Evolutionary conservation across 2,797 vertebrate genomes (phyloP).

Genomic region (Microctenopoma lineatum): DNA sequence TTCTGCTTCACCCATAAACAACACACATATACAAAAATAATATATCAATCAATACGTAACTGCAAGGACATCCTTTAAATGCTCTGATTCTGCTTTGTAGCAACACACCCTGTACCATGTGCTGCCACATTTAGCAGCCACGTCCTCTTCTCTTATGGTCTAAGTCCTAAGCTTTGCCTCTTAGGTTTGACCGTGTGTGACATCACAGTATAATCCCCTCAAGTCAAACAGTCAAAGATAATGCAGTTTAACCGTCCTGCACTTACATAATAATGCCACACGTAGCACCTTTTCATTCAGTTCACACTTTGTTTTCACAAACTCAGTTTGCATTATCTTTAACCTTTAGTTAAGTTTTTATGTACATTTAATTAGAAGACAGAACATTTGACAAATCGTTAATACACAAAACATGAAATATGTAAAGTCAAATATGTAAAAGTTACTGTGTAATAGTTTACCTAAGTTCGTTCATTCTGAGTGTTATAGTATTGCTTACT

Average conservation of each 20-base stretch:
- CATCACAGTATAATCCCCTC: conserved; percentile 76
- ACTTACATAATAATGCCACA: conserved; percentile 33
- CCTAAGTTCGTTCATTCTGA: background rate
- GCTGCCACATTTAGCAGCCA: conserved; percentile 70
- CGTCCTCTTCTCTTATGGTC: conserved; percentile 44
- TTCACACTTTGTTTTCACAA: background rate
- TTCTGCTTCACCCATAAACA: conserved; percentile 45
- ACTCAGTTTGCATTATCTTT: background rate
- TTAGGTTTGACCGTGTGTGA: conserved; percentile 75
- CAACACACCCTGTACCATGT: conserved; percentile 69
- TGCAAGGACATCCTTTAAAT: conserved; percentile 30
- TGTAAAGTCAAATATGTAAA: too few relatives aligned
- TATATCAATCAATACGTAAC: conserved; percentile 25
- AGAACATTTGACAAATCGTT: conserved; percentile 13
- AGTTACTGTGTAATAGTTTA: background rate
- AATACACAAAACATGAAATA: conserved; percentile 19
- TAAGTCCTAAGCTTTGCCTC: conserved; percentile 73
- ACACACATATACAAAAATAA: conserved; percentile 52
- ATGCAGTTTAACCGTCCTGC: conserved; percentile 50
- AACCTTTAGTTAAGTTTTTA: conserved; percentile 7
- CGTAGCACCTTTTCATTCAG: conserved; percentile 7
- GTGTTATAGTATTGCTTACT: background rate
- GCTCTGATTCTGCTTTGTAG: conserved; percentile 25
- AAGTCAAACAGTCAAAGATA: conserved; percentile 74
- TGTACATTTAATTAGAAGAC: background rate